Conservation (phyloP, 1,140 invertebrate species). For the Chironomus tepperi region DNA sequence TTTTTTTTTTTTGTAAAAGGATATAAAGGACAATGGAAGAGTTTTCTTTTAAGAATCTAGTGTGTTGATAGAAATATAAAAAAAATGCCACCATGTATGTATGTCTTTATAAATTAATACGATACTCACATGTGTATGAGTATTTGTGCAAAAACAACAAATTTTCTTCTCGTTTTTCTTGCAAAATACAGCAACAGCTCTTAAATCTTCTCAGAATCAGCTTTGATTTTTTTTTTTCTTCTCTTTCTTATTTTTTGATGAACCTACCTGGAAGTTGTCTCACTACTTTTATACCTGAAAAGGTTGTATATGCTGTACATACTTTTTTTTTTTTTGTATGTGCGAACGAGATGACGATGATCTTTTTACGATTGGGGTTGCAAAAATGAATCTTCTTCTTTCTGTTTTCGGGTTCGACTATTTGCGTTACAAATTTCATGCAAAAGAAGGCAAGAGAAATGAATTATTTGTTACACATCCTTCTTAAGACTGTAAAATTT, state of each 20-base stretch:
- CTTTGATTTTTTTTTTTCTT: constrained; percentile 17
- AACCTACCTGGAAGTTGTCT: constrained; percentile 16
- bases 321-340: background rate
- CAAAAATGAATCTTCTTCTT: background rate
- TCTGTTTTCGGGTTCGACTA: background rate
- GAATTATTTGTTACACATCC: too few species aligned
- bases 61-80: background rate
- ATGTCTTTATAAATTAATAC: background rate
- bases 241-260: background rate
- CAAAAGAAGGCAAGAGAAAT: background rate
- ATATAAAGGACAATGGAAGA: background rate
- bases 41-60: background rate
- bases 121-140: background rate
- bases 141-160: background rate
- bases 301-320: background rate
- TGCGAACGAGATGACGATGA: background rate
- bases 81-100: background rate
- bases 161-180: constrained; percentile 1
- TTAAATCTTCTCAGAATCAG: constrained; percentile 22
- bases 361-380: background rate
- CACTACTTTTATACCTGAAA: background rate
- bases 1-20: constrained; percentile 2
- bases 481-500: background rate
- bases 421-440: constrained; percentile 5
- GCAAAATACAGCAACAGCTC: background rate